phyloP scores from a whole-genome alignment of 1,140 invertebrate species.

The Calephelis virginiensis region DNA sequence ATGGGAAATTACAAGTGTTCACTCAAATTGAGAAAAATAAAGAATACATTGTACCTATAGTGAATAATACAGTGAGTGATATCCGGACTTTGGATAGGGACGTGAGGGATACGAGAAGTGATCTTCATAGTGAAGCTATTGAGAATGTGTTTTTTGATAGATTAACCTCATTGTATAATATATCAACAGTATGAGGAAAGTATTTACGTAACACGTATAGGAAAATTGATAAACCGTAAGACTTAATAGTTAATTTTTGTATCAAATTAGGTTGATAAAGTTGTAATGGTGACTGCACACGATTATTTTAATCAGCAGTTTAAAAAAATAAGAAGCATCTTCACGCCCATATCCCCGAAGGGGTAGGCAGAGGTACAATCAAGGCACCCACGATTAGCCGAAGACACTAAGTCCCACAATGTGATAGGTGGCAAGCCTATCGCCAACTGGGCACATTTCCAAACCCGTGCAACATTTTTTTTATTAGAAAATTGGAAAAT shows the following conservation, averaged over 20 bases:
- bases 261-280: neutral
- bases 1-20: slow-evolving; percentile 60
- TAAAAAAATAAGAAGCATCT: no score
- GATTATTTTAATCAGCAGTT: no score
- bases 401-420: no score
- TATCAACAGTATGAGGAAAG: slow-evolving; percentile 52
- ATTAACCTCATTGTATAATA: slow-evolving; percentile 58
- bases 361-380: no score
- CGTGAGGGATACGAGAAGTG: slow-evolving; percentile 39
- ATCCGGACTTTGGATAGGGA: slow-evolving; percentile 42
- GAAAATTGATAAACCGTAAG: slow-evolving; percentile 3
- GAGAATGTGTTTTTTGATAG: slow-evolving; percentile 60
- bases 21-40: slow-evolving; percentile 55
- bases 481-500: no score
- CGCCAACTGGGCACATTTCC: no score
- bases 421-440: no score
- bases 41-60: slow-evolving; percentile 36
- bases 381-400: no score
- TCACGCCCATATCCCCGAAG: no score
- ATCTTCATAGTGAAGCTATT: slow-evolving; percentile 44
- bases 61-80: slow-evolving; percentile 42
- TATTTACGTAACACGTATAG: slow-evolving; percentile 1
- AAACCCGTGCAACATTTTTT: no score
- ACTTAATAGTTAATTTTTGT: slow-evolving; percentile 14
- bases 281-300: neutral